Percentiles rank a stretch among this genome's conserved stretches.
These are phyloP conservation scores for Bellardia pandia DNA, from an alignment of 2,888 invertebrate genomes.

Conservation along the genomic window DNA sequence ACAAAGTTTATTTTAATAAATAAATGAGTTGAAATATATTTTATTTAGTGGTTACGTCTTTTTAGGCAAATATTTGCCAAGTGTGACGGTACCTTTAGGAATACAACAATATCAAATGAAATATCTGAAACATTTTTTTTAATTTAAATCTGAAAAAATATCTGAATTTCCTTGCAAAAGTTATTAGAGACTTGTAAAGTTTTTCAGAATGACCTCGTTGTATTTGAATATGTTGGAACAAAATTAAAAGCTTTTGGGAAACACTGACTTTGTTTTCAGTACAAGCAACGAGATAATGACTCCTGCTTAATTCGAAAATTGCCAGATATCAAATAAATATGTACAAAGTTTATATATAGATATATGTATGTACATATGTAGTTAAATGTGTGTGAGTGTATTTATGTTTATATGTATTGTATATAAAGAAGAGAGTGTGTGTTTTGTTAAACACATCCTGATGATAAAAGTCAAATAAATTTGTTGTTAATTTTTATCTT, in stretches of 20 bases:
- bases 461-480: constrained; percentile 67
- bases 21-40: no score
- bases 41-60: no score
- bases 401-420: not conserved
- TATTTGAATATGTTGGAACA: no score
- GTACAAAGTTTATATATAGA: not conserved
- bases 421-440: not conserved
- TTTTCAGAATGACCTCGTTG: no score
- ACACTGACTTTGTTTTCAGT: constrained; percentile 26
- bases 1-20: no score
- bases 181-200: no score
- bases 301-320: constrained; percentile 58
- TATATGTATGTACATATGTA: not conserved
- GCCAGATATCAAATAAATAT: constrained; percentile 31
- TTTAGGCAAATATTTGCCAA: no score
- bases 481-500: constrained; percentile 40
- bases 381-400: not conserved
- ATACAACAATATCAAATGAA: no score
- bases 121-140: no score
- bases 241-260: constrained; percentile 29
- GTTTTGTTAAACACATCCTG: constrained; percentile 64
- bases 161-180: no score
- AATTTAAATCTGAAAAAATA: no score
- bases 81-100: no score
- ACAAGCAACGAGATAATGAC: constrained; percentile 52